Evolutionary conservation across 2,888 invertebrate species (phyloP), one percentile per base, ranked within the genome.

Genomic region (Miltochrista miniata): DNA sequence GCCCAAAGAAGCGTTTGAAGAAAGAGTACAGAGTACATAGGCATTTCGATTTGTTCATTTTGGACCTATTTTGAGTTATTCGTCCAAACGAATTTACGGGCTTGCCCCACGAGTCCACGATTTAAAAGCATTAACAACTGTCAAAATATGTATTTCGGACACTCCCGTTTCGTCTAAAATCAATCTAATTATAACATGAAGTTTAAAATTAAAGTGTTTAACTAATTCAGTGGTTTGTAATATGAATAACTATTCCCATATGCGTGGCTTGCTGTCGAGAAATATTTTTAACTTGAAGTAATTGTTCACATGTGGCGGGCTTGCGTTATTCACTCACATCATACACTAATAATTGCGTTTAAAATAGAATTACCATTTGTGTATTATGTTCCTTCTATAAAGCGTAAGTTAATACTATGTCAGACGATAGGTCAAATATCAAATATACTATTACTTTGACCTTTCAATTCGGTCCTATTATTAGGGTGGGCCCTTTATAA

Each of bases 391-490:
- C 18, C 37, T 31, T 51, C 43, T 38, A 30, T 34, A 42, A 43
- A 41, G 10, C 31, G 40, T 44, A 35, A 15, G 37, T 43, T 36
- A 13, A 18, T 31, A 36, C 10, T 14, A 46, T 51, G 54, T 45
- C 56, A 52, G 63, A 51, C 59, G 59, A 58, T 54, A 48, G 67
- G 66, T 73, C 66, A 72, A 66, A 68, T 73, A 72, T 75, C 75
- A 77, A 76, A 74, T 71, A 62, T 61, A n/a, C 60, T 57, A 45
- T 47, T 59, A 53, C 51, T 65, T 70, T 75, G 77, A 81, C 80
- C 76, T 61, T 61, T 72, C 66, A 70, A 76, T 81, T 72, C 53
- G 52, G 61, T 44, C 38, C 47, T 48, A 47, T 34, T 38, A 59
- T 64, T 58, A 51, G 62, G 62, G 61, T 64, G 62, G 72, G 67